A percentile compares a stretch with the other conserved stretches of the same genome.
Evolutionary conservation across 35 echinoderm and acorn worm species (phyloP).

Genomic region (Heliocidaris erythrogramma): DNA sequence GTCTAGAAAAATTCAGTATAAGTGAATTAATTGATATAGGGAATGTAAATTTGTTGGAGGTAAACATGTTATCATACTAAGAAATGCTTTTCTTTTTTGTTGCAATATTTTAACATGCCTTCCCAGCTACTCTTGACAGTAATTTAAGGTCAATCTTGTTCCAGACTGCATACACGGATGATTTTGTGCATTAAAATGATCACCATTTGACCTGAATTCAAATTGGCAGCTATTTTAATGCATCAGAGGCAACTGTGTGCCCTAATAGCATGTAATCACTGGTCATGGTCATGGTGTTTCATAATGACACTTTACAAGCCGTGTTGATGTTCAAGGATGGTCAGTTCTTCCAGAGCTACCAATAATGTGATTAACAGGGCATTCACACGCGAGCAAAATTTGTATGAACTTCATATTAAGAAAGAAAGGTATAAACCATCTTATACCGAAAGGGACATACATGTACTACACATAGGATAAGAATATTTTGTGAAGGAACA

Average conservation of each 20-base stretch:
- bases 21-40: not conserved
- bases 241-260: not conserved
- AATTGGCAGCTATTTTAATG: not conserved
- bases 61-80: not conserved
- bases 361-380: not conserved
- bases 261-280: not conserved
- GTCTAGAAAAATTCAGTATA: not conserved
- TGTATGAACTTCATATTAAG: not conserved
- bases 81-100: not conserved
- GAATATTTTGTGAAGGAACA: not conserved
- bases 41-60: not conserved
- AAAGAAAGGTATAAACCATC: not conserved
- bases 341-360: not conserved
- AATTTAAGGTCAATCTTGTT: not conserved
- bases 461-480: not conserved
- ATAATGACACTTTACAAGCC: not conserved
- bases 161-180: not conserved
- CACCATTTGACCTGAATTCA: not conserved
- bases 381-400: not conserved
- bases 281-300: not conserved
- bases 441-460: not conserved
- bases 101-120: not conserved
- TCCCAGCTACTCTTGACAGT: too few relatives aligned
- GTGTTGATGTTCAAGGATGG: not conserved
- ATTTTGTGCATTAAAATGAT: not conserved